Percentiles rank a stretch among this genome's conserved stretches.
phyloP scores from a whole-genome alignment of 1,140 invertebrate genomes.

The Camponotus pennsylvanicus region DNA sequence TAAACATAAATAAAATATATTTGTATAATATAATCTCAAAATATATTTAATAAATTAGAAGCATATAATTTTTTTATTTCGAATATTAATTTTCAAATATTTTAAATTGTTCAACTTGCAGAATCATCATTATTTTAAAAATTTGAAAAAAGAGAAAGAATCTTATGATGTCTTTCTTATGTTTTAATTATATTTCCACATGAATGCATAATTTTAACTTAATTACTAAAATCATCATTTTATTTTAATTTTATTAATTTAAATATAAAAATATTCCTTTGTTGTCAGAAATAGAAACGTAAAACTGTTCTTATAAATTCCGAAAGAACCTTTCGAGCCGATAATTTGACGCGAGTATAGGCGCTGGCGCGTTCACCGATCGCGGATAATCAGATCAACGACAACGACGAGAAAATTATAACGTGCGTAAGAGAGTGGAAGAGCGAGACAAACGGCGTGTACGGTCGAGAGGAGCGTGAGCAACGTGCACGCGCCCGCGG shows the following conservation, averaged over 20 bases:
- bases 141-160: background rate
- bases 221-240: background rate
- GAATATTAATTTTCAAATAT: background rate
- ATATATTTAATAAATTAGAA: conserved; percentile 9
- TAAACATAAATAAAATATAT: background rate
- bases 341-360: conserved; percentile 42
- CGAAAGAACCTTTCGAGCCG: background rate
- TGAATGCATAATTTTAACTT: background rate
- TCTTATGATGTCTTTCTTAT: background rate
- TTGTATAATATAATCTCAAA: background rate
- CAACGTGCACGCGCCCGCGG: conserved; percentile 79
- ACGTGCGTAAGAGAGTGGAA: conserved; percentile 17
- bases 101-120: background rate
- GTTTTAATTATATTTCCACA: background rate
- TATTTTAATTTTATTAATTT: background rate
- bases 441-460: conserved; percentile 35
- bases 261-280: background rate
- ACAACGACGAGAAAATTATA: conserved; percentile 49
- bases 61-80: background rate
- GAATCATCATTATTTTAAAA: background rate
- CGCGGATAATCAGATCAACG: conserved; percentile 49
- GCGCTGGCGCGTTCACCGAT: background rate
- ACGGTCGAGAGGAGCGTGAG: conserved; percentile 69
- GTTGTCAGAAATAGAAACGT: background rate
- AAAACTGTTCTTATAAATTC: background rate